Percentiles rank a stretch among this genome's conserved stretches.
These are phyloP conservation scores for Pseudonaja textilis DNA, from an alignment of 2,113 vertebrate species.

Conservation along the genomic window DNA sequence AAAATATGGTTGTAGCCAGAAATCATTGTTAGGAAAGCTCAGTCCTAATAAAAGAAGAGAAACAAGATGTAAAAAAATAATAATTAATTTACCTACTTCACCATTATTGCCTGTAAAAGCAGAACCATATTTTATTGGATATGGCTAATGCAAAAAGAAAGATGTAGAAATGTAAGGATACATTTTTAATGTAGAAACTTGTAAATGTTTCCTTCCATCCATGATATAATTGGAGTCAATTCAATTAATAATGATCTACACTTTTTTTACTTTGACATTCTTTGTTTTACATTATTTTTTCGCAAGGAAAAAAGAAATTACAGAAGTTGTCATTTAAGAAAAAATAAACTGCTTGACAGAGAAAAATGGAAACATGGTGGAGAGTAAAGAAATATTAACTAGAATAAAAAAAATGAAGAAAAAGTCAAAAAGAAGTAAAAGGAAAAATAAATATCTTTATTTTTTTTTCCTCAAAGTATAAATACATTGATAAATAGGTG, in stretches of 20 bases:
- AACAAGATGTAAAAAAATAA: constrained; percentile 10
- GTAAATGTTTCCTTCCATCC: neutral
- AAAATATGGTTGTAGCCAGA: constrained; percentile 35
- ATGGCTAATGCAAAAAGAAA: neutral
- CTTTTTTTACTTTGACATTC: neutral
- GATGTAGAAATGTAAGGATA: neutral
- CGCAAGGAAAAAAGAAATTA: neutral
- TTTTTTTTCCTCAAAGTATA: neutral
- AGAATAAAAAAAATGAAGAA: neutral
- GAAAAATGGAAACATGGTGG: neutral
- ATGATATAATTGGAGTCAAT: neutral
- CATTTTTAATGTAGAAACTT: neutral
- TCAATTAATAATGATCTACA: neutral
- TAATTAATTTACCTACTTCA: constrained; percentile 44
- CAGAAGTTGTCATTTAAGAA: neutral
- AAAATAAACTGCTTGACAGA: neutral
- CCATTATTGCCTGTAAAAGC: neutral
- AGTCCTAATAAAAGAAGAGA: neutral
- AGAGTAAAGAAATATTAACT: neutral
- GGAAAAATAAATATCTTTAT: neutral
- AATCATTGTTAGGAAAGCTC: constrained; percentile 42
- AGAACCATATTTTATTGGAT: rapidly evolving
- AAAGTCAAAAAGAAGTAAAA: neutral
- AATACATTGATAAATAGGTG: neutral
- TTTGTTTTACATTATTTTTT: neutral